Conservation (phyloP, 2,113 vertebrate species). For the Brachirus orientalis region DNA sequence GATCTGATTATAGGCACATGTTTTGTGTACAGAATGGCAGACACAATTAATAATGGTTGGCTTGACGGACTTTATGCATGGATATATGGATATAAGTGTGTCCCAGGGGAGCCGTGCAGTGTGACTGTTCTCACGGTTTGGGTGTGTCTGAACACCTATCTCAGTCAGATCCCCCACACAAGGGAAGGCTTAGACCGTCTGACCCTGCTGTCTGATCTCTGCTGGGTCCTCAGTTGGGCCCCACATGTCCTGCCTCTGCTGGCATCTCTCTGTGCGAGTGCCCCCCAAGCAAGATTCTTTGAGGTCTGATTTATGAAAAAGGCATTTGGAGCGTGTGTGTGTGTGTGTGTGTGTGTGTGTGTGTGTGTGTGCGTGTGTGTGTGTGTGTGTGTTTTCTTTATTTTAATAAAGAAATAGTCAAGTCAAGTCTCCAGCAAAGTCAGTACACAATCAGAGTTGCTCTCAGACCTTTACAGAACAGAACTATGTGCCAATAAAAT, state of each 20-base stretch:
- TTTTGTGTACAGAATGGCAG: constrained; percentile 14
- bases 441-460: no score
- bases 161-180: constrained; percentile 47
- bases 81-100: constrained; percentile 18
- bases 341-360: no score
- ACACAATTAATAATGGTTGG: constrained; percentile 45
- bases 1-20: neutral
- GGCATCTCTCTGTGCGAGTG: constrained; percentile 29
- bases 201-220: constrained; percentile 62
- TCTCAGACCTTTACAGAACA: no score
- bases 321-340: neutral
- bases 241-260: constrained; percentile 14
- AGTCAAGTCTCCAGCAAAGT: neutral
- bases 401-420: constrained; percentile 8
- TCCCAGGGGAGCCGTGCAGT: constrained; percentile 44
- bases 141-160: constrained; percentile 54
- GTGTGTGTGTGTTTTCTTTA: no score
- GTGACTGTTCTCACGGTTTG: constrained; percentile 66
- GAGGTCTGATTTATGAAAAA: constrained; percentile 36
- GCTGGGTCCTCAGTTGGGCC: constrained; percentile 31
- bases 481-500: no score
- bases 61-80: constrained; percentile 28
- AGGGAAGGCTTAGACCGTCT: constrained; percentile 61
- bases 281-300: constrained; percentile 54
- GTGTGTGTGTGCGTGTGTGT: no score